A percentile compares a stretch with the other conserved stretches of the same genome.
phyloP scores from a whole-genome alignment of 1,140 invertebrate genomes.

The Bradynema listronoti region DNA sequence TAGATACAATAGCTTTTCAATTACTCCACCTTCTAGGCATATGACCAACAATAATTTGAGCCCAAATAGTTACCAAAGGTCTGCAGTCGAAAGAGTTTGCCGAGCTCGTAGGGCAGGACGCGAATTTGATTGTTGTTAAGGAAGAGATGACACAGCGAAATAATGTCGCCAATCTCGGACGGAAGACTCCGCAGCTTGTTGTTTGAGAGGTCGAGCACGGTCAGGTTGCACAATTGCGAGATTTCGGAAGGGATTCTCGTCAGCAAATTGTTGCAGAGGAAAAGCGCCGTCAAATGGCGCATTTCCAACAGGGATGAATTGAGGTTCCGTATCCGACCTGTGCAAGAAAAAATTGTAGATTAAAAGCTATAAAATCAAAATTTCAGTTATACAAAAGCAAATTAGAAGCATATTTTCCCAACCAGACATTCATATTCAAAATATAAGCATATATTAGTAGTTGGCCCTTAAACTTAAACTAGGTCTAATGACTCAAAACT shows the following conservation, averaged over 20 bases:
- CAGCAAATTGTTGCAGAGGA: conserved; percentile 44
- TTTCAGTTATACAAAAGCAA: too few species aligned
- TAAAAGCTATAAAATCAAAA: too few species aligned
- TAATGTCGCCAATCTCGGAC: conserved; percentile 62
- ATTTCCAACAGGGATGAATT: conserved; percentile 38
- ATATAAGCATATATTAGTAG: too few species aligned
- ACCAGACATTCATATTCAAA: too few species aligned
- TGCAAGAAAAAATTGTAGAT: too few species aligned
- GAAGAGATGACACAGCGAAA: conserved; percentile 77
- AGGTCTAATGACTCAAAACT: too few species aligned
- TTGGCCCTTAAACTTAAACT: too few species aligned
- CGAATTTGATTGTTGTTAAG: conserved; percentile 87
- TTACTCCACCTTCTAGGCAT: background rate
- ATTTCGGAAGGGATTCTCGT: conserved; percentile 43
- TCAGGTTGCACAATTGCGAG: conserved; percentile 64
- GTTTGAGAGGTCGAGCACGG: conserved; percentile 79
- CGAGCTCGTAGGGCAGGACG: conserved; percentile 87
- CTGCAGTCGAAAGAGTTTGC: conserved; percentile 91
- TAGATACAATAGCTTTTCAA: background rate
- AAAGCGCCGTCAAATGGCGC: conserved; percentile 48
- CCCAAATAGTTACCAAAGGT: conserved; percentile 60
- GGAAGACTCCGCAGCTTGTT: conserved; percentile 88
- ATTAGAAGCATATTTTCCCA: too few species aligned
- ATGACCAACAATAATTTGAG: too few species aligned
- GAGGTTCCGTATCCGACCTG: conserved; percentile 38